A percentile compares a stretch with the other conserved stretches of the same genome.
Evolutionary conservation across 2,113 vertebrate genomes (phyloP).

Genomic region (Aspidoscelis tigris): DNA sequence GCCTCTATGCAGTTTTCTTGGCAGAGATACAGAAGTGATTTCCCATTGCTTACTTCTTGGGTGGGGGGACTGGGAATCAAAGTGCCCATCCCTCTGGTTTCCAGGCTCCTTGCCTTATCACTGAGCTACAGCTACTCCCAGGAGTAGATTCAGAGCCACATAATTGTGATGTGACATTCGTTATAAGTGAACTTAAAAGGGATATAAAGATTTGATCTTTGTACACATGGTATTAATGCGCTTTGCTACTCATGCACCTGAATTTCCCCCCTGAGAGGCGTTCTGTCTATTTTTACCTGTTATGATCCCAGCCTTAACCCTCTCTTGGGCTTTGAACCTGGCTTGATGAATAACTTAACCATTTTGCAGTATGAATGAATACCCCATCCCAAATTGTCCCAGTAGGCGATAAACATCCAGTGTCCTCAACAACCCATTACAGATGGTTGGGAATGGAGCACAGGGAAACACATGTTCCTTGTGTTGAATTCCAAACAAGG

Average conservation of each 20-base stretch:
- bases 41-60: too few species aligned
- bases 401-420: background rate
- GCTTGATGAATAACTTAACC: conserved; percentile 9
- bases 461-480: conserved; percentile 12
- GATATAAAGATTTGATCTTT: background rate
- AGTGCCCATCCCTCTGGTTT: too few species aligned
- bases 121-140: too few species aligned
- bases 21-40: too few species aligned
- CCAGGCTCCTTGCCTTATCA: too few species aligned
- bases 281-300: background rate
- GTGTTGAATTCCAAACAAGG: conserved; percentile 4
- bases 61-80: too few species aligned
- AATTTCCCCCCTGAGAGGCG: background rate
- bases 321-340: conserved; percentile 13
- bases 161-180: background rate
- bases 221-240: background rate
- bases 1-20: too few species aligned
- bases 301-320: background rate
- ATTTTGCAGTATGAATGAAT: conserved; percentile 27
- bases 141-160: background rate
- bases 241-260: background rate
- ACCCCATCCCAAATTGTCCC: conserved; percentile 12
- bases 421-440: conserved; percentile 15
- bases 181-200: background rate
- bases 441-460: background rate